Base-by-base conservation (phyloP, 2,797 vertebrate species). In the Fratercula arctica region DNA sequence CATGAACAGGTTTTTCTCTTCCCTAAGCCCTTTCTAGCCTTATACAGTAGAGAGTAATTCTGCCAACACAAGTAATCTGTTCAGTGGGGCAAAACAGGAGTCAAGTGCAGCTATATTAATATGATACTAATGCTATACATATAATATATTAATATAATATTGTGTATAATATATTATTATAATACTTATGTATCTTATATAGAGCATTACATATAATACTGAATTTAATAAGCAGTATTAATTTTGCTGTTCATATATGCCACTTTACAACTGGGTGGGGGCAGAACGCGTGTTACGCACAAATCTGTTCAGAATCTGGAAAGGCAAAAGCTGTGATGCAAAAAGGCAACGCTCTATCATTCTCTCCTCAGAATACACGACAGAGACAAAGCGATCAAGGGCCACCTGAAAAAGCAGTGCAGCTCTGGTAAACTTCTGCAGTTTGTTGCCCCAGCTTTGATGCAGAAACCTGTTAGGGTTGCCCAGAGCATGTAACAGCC, bases 361-460 rank as follows among this genome's bases (percentile, higher is more conserved):
- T 77, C 60, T 64, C 46, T 72, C 37, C 28, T 76, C 67, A 78
- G 56, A 95, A 86, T 61, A 79, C 48, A 64, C 43, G 48, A 60
- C 19, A 60, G 77, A 63, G 31, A 79, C 14, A 67, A 68, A 91
- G 63, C 78, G 86, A 54, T 59, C 57, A 51, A 89, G 59, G 79
- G 51, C 54, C 41, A 66, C 64, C 56, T 74, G 43, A 78, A 63
- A 92, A 93, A 83, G 77, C 50, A 91, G 72, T 1, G 1, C 35
- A 82, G 60, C 20, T 76, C 77, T 85, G 69, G 39, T 87, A 89
- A 93, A 74, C 10, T 88, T 82, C 50, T 73, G 67, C 80, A 85
- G 72, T 70, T 93, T 60, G 53, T 68, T 81, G 73, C 79, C 66
- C 54, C 83, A 78, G 50, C 68, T 85, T 90, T 96, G 83, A 94